Conservation (phyloP, 2,888 invertebrate genomes). For the Ecliptopera silaceata region DNA sequence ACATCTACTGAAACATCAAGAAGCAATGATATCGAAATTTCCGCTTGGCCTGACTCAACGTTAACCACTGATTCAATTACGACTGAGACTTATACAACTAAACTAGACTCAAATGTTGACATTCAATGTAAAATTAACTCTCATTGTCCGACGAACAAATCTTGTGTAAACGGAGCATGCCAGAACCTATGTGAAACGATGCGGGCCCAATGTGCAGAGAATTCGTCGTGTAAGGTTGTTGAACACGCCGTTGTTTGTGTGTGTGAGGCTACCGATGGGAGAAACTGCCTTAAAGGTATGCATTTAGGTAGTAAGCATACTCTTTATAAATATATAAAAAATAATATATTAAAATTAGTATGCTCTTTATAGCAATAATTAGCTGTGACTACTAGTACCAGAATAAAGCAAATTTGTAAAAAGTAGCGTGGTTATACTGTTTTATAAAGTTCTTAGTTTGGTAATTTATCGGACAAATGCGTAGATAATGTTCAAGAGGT, state of each 20-base stretch:
- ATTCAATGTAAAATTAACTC: slow-evolving; percentile 83
- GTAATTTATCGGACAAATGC: slow-evolving; percentile 78
- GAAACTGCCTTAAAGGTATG: slow-evolving; percentile 86
- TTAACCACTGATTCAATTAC: slow-evolving; percentile 65
- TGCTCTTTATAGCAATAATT: too few species aligned
- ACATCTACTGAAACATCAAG: slow-evolving; percentile 71
- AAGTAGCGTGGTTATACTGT: too few species aligned
- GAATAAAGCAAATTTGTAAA: too few species aligned
- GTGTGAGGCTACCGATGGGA: slow-evolving; percentile 83
- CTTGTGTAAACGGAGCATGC: slow-evolving; percentile 85
- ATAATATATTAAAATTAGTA: too few species aligned
- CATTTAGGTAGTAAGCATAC: slow-evolving; percentile 53
- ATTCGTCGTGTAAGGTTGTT: slow-evolving; percentile 84
- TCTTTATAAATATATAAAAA: slow-evolving; percentile 11
- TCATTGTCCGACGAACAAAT: slow-evolving; percentile 85
- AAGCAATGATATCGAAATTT: slow-evolving; percentile 72
- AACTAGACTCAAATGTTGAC: slow-evolving; percentile 55
- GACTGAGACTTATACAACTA: slow-evolving; percentile 56
- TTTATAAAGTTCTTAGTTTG: slow-evolving; percentile 19
- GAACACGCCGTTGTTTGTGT: slow-evolving; percentile 85
- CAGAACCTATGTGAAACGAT: slow-evolving; percentile 83
- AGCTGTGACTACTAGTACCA: too few species aligned
- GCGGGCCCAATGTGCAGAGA: slow-evolving; percentile 81
- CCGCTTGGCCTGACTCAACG: slow-evolving; percentile 74
- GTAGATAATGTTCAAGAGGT: slow-evolving; percentile 34